Evolutionary conservation across 2,797 vertebrate species (phyloP), one percentile per base, ranked within the genome.

Genomic region (Threskiornis aethiopicus): DNA sequence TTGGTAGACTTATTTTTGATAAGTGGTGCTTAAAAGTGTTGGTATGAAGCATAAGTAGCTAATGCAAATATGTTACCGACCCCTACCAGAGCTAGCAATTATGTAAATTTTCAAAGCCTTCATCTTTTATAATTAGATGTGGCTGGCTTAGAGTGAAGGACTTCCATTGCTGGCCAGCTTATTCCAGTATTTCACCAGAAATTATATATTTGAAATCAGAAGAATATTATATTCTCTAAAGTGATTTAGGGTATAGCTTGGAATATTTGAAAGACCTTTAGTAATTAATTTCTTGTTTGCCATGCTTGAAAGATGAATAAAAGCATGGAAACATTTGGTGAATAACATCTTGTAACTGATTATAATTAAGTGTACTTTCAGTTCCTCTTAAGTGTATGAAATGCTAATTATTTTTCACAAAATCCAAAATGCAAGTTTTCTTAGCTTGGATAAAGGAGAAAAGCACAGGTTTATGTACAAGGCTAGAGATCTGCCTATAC

Each of bases 61-160:
- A 98, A 98, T 98, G 98, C 98, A 98, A 98, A 98, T 98, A 98
- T 98, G 98, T 98, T 98, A 98, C 97, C 91, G 98, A 98, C 98
- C 98, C 97, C 97, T 98, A 97, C 96, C 97, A 98, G 96, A 96
- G 97, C 97, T 97, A 97, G 98, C 97, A 98, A 98, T 98, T 98
- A 98, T 98, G 98, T 97, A 98, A 98, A 98, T 98, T 98, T 97
- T 97, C 92, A 96, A 97, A 98, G 96, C 98, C 97, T 98, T 98
- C 97, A 98, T 98, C 97, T 98, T 97, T 98, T 98, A 98, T 98
- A 98, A 98, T 98, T 98, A 98, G 95, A 95, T 98, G 89, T 97
- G 96, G 92, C 96, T 96, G 89, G 96, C 95, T 98, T 97, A 95
- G 95, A 95, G 93, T 97, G 97, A 97, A 96, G 93, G 97, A 96